Conservation (phyloP, 2,888 invertebrate genomes). For the Mesochorus sp. region DNA sequence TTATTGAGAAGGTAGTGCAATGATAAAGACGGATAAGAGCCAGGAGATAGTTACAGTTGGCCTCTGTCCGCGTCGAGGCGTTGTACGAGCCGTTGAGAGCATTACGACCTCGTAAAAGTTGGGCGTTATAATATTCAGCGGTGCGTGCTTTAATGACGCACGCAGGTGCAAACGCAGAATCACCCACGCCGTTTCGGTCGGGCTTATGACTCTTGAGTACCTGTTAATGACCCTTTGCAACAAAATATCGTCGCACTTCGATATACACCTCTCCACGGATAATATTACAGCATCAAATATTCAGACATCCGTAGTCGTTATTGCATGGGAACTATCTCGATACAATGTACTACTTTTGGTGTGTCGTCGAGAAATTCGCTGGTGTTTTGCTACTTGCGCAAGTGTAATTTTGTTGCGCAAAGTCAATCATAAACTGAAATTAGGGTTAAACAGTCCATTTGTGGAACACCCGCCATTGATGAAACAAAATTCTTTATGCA, state of each 20-base stretch:
- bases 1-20: background rate
- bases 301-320: slow-evolving; percentile 20
- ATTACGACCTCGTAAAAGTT: slow-evolving; percentile 72
- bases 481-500: too few relatives aligned
- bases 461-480: too few relatives aligned
- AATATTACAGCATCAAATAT: slow-evolving; percentile 53
- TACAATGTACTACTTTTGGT: slow-evolving; percentile 8
- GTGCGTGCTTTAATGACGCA: slow-evolving; percentile 72
- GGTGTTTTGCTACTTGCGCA: too few relatives aligned
- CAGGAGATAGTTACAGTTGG: slow-evolving; percentile 9
- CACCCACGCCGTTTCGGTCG: slow-evolving; percentile 60
- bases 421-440: too few relatives aligned
- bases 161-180: slow-evolving; percentile 70
- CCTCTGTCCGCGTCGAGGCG: slow-evolving; percentile 3
- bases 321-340: slow-evolving; percentile 24
- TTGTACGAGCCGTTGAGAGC: slow-evolving; percentile 63
- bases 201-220: slow-evolving; percentile 69
- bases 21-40: slow-evolving; percentile 32
- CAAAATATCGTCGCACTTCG: slow-evolving; percentile 60
- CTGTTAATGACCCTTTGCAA: slow-evolving; percentile 72
- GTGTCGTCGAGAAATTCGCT: too few relatives aligned
- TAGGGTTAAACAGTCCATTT: too few relatives aligned
- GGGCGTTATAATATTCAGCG: slow-evolving; percentile 72
- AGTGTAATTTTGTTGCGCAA: too few relatives aligned
- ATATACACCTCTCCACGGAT: slow-evolving; percentile 34